Conservation (phyloP, 2,113 vertebrate genomes). For the Henicopernis longicauda region DNA sequence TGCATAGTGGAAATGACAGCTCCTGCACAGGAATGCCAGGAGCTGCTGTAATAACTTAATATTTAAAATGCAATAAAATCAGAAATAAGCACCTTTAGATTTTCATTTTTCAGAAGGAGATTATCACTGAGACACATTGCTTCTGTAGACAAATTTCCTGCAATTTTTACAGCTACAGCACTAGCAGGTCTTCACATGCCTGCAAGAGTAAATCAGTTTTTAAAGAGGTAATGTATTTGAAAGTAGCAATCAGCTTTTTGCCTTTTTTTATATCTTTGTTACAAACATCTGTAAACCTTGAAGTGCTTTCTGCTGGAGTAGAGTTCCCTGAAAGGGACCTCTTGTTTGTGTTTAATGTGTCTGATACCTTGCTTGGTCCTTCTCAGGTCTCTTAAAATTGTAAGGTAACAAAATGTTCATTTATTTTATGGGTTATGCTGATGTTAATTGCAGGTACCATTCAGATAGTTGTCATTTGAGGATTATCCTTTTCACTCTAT, state of each 20-base stretch:
- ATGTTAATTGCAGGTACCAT: neutral
- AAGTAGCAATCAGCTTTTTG: neutral
- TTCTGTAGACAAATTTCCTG: neutral
- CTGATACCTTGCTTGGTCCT: neutral
- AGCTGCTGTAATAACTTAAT: conserved; percentile 19
- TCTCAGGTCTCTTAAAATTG: neutral
- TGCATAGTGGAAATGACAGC: neutral
- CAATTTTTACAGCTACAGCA: neutral
- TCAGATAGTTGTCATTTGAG: neutral
- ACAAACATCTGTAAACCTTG: neutral
- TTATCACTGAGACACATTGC: neutral
- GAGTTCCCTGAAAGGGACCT: neutral
- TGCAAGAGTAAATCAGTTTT: neutral
- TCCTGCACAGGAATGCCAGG: neutral
- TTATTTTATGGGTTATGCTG: neutral
- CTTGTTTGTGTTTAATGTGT: neutral
- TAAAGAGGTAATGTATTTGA: neutral
- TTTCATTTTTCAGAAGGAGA: neutral
- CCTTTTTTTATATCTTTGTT: neutral
- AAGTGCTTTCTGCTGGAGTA: neutral
- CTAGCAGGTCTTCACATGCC: neutral
- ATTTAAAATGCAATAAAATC: conserved; percentile 28
- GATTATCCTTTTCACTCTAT: neutral
- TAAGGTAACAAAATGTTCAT: neutral
- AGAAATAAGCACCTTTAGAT: neutral